Percentiles rank a stretch among this genome's conserved stretches.
Conservation (phyloP, 2,888 invertebrate species). For the Sarcophaga caerulescens region DNA sequence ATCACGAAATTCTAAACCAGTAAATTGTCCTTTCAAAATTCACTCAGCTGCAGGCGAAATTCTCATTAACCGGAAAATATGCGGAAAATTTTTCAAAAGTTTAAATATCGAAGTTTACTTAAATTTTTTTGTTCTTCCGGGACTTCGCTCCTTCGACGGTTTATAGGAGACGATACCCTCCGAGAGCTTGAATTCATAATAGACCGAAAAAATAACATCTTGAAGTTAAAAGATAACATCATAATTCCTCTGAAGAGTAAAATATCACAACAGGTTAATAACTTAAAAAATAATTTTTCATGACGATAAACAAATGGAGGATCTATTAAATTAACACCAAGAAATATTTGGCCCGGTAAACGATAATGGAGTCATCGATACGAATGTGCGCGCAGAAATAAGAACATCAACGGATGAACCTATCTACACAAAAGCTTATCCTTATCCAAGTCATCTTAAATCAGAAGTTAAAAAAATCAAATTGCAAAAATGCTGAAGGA, state of each 20-base stretch:
- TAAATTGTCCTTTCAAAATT: slow-evolving; percentile 7
- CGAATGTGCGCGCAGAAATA: slow-evolving; percentile 58
- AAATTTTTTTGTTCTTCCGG: slow-evolving; percentile 31
- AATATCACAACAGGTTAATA: slow-evolving; percentile 21
- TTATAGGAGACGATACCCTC: slow-evolving; percentile 36
- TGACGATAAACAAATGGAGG: neutral
- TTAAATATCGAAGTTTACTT: neutral
- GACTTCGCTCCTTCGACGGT: slow-evolving; percentile 25
- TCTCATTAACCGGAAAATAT: neutral
- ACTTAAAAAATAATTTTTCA: neutral
- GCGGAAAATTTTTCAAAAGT: slow-evolving; percentile 30
- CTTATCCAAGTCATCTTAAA: slow-evolving; percentile 46
- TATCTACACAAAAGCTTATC: slow-evolving; percentile 59
- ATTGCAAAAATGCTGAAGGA: too few relatives aligned
- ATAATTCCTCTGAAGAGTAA: slow-evolving; percentile 4
- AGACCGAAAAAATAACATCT: slow-evolving; percentile 12
- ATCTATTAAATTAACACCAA: slow-evolving; percentile 32
- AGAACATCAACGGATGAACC: slow-evolving; percentile 45
- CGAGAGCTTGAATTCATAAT: slow-evolving; percentile 23
- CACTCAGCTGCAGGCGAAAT: neutral
- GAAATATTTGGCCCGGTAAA: slow-evolving; percentile 45
- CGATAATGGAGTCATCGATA: slow-evolving; percentile 43
- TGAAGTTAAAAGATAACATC: neutral
- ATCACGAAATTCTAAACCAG: slow-evolving; percentile 19
- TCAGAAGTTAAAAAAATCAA: slow-evolving; percentile 11